Evolutionary conservation across 2,113 vertebrate species (phyloP).

Genomic region (Herpailurus yagouaroundi): DNA sequence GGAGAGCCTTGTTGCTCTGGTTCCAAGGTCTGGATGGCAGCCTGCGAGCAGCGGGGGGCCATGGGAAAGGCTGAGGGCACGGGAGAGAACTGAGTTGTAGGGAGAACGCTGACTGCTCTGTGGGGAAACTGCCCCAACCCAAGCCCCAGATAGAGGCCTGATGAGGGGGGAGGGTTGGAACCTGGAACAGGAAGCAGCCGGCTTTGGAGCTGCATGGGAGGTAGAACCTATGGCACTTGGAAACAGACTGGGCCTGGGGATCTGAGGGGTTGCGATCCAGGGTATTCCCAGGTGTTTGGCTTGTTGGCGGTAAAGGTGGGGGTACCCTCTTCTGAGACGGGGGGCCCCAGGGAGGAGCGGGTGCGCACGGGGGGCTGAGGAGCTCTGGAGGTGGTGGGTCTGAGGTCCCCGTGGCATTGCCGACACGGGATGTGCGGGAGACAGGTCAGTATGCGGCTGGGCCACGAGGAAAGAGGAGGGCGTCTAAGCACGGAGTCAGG

Average conservation of each 20-base stretch:
- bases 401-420: not conserved
- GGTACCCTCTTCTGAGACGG: not conserved
- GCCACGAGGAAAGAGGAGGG: not conserved
- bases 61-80: not conserved
- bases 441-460: not conserved
- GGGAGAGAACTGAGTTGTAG: not conserved
- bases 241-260: not conserved
- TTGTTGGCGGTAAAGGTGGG: not conserved
- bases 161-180: not conserved
- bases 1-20: not conserved
- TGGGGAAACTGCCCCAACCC: not conserved
- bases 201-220: not conserved
- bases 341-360: not conserved
- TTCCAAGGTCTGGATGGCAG: constrained; percentile 3
- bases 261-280: not conserved
- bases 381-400: not conserved
- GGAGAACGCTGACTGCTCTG: not conserved
- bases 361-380: not conserved
- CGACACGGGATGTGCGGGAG: not conserved
- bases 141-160: not conserved
- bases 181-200: not conserved
- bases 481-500: not conserved
- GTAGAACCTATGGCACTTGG: not conserved
- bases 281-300: not conserved
- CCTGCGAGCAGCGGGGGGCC: not conserved